These are phyloP conservation scores for Champsocephalus esox DNA, from an alignment of 2,797 vertebrate species.

Conservation along the genomic window DNA sequence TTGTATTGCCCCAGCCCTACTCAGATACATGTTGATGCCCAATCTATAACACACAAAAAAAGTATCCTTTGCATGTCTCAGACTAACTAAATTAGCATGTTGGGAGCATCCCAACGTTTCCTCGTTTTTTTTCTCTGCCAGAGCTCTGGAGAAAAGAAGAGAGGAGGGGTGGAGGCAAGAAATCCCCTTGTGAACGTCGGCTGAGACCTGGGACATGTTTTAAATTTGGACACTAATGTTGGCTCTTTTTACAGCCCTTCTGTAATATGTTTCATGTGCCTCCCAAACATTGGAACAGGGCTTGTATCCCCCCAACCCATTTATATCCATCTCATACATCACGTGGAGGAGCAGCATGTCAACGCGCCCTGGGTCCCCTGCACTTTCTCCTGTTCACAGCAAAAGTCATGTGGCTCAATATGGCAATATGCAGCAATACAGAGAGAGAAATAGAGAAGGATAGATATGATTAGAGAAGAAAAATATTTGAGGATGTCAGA, in stretches of 20 bases:
- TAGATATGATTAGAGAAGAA: neutral
- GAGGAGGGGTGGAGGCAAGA: conserved; percentile 21
- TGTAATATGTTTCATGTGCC: conserved; percentile 76
- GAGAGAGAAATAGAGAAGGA: neutral
- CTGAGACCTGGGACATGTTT: conserved; percentile 79
- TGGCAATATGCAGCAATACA: conserved; percentile 25
- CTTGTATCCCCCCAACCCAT: conserved; percentile 20
- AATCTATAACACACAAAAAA: conserved; percentile 32
- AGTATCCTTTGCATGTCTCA: conserved; percentile 35
- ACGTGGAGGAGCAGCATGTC: conserved; percentile 66
- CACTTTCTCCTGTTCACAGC: conserved; percentile 50
- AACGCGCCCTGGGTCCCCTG: conserved; percentile 58
- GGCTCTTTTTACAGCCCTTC: conserved; percentile 66
- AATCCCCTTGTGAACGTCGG: conserved; percentile 66
- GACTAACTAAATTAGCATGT: conserved; percentile 64
- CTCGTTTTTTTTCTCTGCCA: conserved; percentile 53
- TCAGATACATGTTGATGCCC: conserved; percentile 25
- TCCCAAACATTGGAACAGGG: conserved; percentile 66
- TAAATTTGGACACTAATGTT: conserved; percentile 78
- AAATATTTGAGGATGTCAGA: neutral
- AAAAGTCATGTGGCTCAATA: conserved; percentile 47
- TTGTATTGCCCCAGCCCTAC: conserved; percentile 2
- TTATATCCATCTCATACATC: conserved; percentile 70
- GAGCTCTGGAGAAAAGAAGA: conserved; percentile 53
- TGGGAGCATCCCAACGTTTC: conserved; percentile 61